Evolutionary conservation across 2,797 vertebrate genomes (phyloP).

Genomic region (Scolopax bukidnonensis): DNA sequence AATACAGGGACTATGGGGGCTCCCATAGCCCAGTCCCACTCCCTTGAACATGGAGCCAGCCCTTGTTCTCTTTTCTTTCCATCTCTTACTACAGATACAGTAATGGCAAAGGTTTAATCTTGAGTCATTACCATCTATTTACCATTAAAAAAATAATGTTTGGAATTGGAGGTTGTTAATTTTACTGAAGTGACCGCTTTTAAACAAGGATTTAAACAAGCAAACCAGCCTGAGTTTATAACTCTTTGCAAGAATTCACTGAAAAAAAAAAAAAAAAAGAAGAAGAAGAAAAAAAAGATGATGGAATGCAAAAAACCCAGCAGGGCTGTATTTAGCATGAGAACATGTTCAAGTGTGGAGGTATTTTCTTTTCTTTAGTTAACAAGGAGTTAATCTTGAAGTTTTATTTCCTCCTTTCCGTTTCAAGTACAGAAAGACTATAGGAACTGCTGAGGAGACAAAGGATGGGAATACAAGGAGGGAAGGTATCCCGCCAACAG

Average conservation of each 20-base stretch:
- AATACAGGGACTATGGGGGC: too few relatives aligned
- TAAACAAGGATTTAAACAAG: not conserved
- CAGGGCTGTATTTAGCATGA: not conserved
- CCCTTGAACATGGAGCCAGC: not conserved
- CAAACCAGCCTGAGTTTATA: not conserved
- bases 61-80: not conserved
- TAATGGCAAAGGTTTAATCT: not conserved
- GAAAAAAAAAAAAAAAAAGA: not conserved
- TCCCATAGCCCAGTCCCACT: not conserved
- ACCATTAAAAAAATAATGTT: not conserved
- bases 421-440: not conserved
- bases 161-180: not conserved
- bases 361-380: not conserved
- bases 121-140: not conserved
- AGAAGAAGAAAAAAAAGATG: not conserved
- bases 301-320: not conserved
- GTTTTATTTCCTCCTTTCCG: conserved; percentile 4
- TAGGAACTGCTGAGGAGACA: not conserved
- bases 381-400: not conserved
- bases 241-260: not conserved
- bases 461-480: not conserved
- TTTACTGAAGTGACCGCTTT: not conserved
- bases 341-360: not conserved
- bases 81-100: not conserved
- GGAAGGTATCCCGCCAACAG: not conserved